Base-by-base conservation (phyloP, 2,888 invertebrate species). In the Caenorhabditis afra region DNA sequence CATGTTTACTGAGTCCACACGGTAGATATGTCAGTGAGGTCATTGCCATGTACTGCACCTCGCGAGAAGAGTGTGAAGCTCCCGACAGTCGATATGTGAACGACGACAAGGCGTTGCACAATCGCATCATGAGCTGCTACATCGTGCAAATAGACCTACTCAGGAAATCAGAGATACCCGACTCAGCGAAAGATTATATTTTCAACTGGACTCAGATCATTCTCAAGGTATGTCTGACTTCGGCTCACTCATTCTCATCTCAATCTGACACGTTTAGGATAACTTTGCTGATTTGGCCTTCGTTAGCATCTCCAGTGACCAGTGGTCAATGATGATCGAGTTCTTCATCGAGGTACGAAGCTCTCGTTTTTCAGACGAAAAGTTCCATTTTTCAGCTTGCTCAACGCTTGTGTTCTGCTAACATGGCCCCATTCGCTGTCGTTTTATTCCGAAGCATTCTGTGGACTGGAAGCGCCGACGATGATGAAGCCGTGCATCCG, bases 81-180 rank as follows among this genome's bases (percentile, higher is more conserved):
- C 14, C 49, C 0, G 64, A 58, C 14, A 64, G 49, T 11, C 64
- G 57, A 29, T 39, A 62, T 1, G 37, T 58, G 7, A 49, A 49
- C n/a, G 73, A 73, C 20, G 73, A 73, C 29, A 73, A 64, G 41
- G 55, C 58, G 3, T 47, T 66, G 47, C 65, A 66, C 29, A 66
- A 58, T 10, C 11, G 66, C 14, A 74, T 74, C 20, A 16, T 66
- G 4, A 8, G 53, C 37, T 74, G 74, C 47, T 74, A 53, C 16
- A 37, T 61, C 0, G 47, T 53, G 1, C 75, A 76, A 41, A 68
- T 76, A 18, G 55, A 67, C 37, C 14, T 68, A 0, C 65, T 77
- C 37, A 22, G n/a, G 1, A 58, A 52, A 45, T 58, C 76, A 0
- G 76, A 70, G 20, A 14, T 45, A 1, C 45, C 22, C 0, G 70